Conservation (phyloP, 2,888 invertebrate genomes). For the Torymus aiolomorphi region DNA sequence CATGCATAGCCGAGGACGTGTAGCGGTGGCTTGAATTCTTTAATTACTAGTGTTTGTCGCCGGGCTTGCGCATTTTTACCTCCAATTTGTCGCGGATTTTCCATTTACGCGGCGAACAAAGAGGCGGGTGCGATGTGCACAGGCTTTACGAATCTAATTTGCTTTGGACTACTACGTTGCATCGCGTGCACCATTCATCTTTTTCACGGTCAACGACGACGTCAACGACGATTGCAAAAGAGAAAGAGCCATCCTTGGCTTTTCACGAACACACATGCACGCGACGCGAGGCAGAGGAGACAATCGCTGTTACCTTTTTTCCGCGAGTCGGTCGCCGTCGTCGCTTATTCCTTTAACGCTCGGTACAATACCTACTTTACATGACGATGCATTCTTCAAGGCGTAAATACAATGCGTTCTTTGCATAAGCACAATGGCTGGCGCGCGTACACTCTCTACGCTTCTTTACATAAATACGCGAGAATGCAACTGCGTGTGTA, state of each 20-base stretch:
- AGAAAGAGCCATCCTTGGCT: too few species aligned
- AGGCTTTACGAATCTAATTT: slow-evolving; percentile 16
- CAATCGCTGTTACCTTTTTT: slow-evolving; percentile 25
- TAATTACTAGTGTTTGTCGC: slow-evolving; percentile 54
- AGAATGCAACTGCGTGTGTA: not conserved
- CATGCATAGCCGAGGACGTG: too few species aligned
- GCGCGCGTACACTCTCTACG: not conserved
- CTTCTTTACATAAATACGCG: slow-evolving; percentile 52
- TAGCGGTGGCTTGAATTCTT: slow-evolving; percentile 38
- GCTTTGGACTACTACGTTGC: not conserved
- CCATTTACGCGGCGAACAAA: not conserved
- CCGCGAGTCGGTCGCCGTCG: not conserved
- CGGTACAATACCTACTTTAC: slow-evolving; percentile 49
- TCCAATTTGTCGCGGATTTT: slow-evolving; percentile 24
- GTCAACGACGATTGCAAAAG: too few species aligned
- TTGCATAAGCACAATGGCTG: slow-evolving; percentile 62
- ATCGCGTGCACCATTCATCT: not conserved
- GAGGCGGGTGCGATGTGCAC: not conserved
- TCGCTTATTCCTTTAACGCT: slow-evolving; percentile 41
- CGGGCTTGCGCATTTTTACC: slow-evolving; percentile 49
- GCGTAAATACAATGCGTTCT: slow-evolving; percentile 56
- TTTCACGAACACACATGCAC: too few species aligned
- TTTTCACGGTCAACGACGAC: too few species aligned
- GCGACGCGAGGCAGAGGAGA: not conserved
- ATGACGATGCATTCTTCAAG: slow-evolving; percentile 47